Evolutionary conservation across 2,797 vertebrate species (phyloP), one percentile per base, ranked within the genome.

Genomic region (Melanotaenia nigrans): DNA sequence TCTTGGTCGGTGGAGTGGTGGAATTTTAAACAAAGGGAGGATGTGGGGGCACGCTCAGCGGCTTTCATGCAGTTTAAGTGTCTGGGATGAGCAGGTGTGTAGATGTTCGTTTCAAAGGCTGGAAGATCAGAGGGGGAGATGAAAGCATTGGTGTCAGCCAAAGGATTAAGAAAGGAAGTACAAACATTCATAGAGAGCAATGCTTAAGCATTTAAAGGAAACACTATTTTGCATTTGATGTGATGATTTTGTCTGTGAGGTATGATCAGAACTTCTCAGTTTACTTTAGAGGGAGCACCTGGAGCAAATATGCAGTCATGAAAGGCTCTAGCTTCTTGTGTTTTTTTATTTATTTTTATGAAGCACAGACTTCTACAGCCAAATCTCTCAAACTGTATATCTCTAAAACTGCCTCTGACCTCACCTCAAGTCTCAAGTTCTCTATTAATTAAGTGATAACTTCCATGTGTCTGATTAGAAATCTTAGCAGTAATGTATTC

Each of bases 81-180:
- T 84, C 75, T 86, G 82, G 65, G 77, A 71, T 40, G 81, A 89
- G 87, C 92, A 93, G 91, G 90, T 93, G 91, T 86, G 87, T 81
- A 81, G 81, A 75, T 66, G 74, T 73, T 79, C 66, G 7, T 87
- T 89, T 91, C 85, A 92, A 92, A 92, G 83, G 68, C 79, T 61
- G 55, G 3, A 24, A 88, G 82, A 91, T 92, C 85, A 89, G 78
- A 91, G 84, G 66, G 38, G 65, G 56, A 81, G 85, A 92, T 91
- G 86, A 92, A 93, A 91, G 90, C 79, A 56, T 47, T 66, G 10
- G 49, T 73, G 77, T 79, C 78, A 79, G 69, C 56, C 74, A 9
- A 36, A 75, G 84, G 88, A 89, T 90, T 89, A 89, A 61, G 83
- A 75, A 30, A 75, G 85, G 89, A 89, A 91, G 85, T 75, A 82